A percentile compares a stretch with the other conserved stretches of the same genome.
Conservation (phyloP, 2,113 vertebrate species). For the pig (Sus scrofa) region T2T-Sscrofa CM000814.6:137185001-137185500, state of each 20-base stretch:
- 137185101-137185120: neutral
- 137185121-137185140: neutral
- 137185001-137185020: neutral
- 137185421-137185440: neutral
- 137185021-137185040: neutral
- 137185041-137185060: neutral
- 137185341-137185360: too few relatives aligned
- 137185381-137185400: too few relatives aligned
- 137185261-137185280: neutral
- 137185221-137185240: neutral
- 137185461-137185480: conserved; percentile 20
- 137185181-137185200: neutral
- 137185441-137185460: neutral
- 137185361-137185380: accelerated
- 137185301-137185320: neutral
- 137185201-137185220: neutral
- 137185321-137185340: neutral
- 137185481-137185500: neutral
- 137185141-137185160: too few relatives aligned
- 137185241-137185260: neutral
- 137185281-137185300: too few relatives aligned
- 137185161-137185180: too few relatives aligned
- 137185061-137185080: neutral
- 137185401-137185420: neutral
- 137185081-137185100: neutral